Percentiles rank a stretch among this genome's conserved stretches.
phyloP scores from a whole-genome alignment of 2,113 vertebrate genomes.

The Microtus ochrogaster region DNA sequence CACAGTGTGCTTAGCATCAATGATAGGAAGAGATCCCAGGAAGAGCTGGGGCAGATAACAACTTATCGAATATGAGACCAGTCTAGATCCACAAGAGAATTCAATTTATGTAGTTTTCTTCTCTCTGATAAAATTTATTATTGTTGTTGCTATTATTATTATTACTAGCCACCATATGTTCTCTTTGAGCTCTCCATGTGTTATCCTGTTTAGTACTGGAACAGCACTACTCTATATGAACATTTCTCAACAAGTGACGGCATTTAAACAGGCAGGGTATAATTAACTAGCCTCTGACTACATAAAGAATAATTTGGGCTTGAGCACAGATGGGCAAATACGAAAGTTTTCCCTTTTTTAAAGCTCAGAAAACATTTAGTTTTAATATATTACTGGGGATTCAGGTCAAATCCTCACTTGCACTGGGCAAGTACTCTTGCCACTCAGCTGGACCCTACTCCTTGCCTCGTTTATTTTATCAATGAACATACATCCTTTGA shows the following conservation, averaged over 20 bases:
- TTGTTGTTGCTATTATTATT: not conserved
- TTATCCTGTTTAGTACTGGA: not conserved
- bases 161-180: not conserved
- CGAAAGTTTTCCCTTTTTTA: not conserved
- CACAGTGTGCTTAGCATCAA: rapidly evolving
- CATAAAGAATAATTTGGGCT: not conserved
- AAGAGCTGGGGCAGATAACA: not conserved
- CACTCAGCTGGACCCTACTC: not conserved
- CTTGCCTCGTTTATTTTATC: not conserved
- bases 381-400: not conserved
- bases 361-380: not conserved
- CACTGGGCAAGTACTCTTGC: not conserved
- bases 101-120: not conserved
- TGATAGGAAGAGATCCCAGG: not conserved
- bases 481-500: not conserved
- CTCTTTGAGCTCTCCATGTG: not conserved
- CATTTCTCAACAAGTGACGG: not conserved
- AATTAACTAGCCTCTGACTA: not conserved
- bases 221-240: not conserved
- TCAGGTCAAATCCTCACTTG: not conserved
- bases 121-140: not conserved
- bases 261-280: not conserved
- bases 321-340: not conserved
- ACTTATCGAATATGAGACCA: not conserved
- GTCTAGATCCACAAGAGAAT: not conserved